Conservation (phyloP, 2,888 invertebrate genomes). For the Noctua comes region DNA sequence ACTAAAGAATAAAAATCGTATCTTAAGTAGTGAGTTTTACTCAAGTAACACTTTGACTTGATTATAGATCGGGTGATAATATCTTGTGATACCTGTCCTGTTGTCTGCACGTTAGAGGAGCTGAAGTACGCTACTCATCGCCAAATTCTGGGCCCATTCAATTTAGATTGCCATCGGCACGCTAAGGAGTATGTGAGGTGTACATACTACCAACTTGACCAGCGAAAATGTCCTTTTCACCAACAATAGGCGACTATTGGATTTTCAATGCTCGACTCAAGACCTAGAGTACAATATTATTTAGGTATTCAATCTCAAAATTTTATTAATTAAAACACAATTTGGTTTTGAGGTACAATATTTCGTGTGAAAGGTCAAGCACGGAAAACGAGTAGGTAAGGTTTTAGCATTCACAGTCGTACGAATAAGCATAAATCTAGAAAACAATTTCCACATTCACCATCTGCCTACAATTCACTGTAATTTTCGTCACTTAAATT, state of each 20-base stretch:
- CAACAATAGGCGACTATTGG: neutral
- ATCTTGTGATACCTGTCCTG: neutral
- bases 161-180: neutral
- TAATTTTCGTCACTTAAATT: conserved; percentile 39
- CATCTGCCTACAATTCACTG: conserved; percentile 14
- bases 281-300: neutral
- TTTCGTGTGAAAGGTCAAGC: neutral
- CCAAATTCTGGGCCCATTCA: neutral
- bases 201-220: neutral
- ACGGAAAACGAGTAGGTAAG: neutral
- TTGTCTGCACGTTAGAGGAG: neutral
- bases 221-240: neutral
- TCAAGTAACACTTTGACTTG: no score
- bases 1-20: no score
- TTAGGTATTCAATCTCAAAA: neutral
- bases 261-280: neutral
- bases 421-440: neutral
- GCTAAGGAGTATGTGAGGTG: neutral
- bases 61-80: no score
- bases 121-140: neutral
- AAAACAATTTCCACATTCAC: neutral
- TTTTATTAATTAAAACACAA: neutral
- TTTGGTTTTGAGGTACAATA: neutral
- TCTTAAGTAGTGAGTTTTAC: no score
- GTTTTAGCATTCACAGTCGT: neutral